Base-by-base conservation (phyloP, 2,888 invertebrate genomes). In the Monopis laevigella region DNA sequence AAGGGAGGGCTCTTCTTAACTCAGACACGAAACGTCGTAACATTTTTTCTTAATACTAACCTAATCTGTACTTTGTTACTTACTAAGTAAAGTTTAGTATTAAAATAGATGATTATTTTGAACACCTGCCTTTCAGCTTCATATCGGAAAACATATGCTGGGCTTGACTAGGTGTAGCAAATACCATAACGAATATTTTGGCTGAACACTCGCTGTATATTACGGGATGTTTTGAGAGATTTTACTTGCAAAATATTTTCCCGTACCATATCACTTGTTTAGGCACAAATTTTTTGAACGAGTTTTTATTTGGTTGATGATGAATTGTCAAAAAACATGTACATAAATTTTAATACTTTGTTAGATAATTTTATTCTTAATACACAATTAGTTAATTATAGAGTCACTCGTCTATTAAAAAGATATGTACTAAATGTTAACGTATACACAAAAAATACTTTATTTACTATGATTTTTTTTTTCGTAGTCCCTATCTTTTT, bases 151-250 rank as follows among this genome's bases (percentile, higher is more conserved):
- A 74, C 77, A 70, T 78, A 78, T 77, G 78, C 74, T 68, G 68
- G 65, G 61, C 72, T 73, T 75, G 72, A 74, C 74, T 74, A 72
- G 74, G 74, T 77, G 75, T 71, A 75, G 70, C 75, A 74, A 78
- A 80, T 77, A 72, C 77, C 77, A 74, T 77, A 77, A 75, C 75
- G 78, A 78, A 78, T 77, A 78, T 69, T 80, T 80, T 75, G 70
- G 74, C 68, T 69, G 73, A 73, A 72, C 68, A 68, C 71, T 29
- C 35, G 68, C 67, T 70, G 63, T 66, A 66, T 75, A 74, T 78
- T 78, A 78, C 77, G 75, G 77, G 78, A 78, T 65, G 62, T 67
- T 74, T 71, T 66, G 55, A 53, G 60, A 65, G 65, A 16, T 26
- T 40, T 19, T 36, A 42, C 62, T 67, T 59, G 14, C 58, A 59